These are phyloP conservation scores for Onychomys leucogaster DNA, from an alignment of 2,797 vertebrate species.

Conservation along the genomic window DNA sequence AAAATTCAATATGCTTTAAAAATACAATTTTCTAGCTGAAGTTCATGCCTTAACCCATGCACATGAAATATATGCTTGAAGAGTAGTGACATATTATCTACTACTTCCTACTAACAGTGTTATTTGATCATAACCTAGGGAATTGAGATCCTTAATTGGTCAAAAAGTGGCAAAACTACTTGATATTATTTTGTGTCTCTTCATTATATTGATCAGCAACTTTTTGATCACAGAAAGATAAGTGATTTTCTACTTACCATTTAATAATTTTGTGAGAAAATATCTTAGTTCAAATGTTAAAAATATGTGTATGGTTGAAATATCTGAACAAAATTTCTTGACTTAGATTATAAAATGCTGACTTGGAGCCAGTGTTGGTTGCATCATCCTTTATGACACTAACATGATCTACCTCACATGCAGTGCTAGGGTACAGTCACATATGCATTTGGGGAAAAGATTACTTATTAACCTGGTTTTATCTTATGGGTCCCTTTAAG, in stretches of 20 bases:
- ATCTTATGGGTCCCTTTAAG: neutral
- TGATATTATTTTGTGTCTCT: neutral
- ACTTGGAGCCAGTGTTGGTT: fast-evolving
- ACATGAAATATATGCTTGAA: neutral
- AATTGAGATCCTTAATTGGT: neutral
- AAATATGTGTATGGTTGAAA: neutral
- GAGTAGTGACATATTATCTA: neutral
- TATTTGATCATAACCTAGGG: too few species aligned
- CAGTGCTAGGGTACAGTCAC: neutral
- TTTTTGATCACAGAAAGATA: neutral
- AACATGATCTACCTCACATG: neutral
- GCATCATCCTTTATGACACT: neutral
- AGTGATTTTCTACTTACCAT: neutral
- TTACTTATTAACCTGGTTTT: neutral
- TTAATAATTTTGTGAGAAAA: neutral
- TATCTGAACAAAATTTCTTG: neutral
- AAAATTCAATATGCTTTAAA: neutral
- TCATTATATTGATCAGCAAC: neutral
- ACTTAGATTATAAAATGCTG: neutral
- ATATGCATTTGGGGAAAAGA: neutral
- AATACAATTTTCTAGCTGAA: neutral
- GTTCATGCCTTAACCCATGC: neutral
- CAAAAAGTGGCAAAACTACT: neutral
- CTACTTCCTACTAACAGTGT: neutral
- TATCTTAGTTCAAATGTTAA: neutral